Conservation (phyloP, 2,113 vertebrate species). For the Leptobrachium leishanense region DNA sequence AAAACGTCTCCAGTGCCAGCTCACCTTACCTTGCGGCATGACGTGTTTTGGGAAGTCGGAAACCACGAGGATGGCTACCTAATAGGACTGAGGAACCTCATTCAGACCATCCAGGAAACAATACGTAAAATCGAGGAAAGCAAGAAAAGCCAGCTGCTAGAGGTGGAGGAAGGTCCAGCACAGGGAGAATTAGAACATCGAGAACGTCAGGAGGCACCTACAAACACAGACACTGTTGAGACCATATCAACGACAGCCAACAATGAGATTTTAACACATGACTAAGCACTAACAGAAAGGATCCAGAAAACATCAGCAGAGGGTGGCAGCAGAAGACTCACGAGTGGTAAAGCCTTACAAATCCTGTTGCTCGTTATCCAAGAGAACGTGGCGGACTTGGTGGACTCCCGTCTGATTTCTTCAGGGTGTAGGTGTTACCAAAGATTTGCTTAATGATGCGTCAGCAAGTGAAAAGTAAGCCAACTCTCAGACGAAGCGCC, state of each 20-base stretch:
- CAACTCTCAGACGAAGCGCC: not conserved
- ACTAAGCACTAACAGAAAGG: not conserved
- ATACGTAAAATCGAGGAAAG: constrained; percentile 40
- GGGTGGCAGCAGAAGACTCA: not conserved
- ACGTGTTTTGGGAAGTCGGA: constrained; percentile 69
- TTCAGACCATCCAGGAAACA: constrained; percentile 60
- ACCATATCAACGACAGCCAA: constrained; percentile 14
- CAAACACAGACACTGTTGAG: not conserved
- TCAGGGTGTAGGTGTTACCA: not conserved
- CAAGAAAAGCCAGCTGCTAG: too few relatives aligned
- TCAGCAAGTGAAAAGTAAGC: not conserved
- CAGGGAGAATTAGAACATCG: not conserved
- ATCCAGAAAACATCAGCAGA: not conserved
- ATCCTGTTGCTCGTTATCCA: not conserved
- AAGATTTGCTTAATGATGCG: not conserved
- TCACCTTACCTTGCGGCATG: constrained; percentile 57
- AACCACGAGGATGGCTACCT: constrained; percentile 78
- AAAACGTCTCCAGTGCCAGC: constrained; percentile 66
- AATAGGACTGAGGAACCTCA: constrained; percentile 69
- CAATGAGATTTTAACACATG: not conserved
- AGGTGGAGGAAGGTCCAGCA: not conserved
- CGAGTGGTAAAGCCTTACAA: not conserved
- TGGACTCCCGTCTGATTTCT: not conserved
- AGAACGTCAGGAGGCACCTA: not conserved
- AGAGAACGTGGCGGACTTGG: not conserved